These are phyloP conservation scores for Conops quadrifasciatus DNA, from an alignment of 2,888 invertebrate species.

Conservation along the genomic window DNA sequence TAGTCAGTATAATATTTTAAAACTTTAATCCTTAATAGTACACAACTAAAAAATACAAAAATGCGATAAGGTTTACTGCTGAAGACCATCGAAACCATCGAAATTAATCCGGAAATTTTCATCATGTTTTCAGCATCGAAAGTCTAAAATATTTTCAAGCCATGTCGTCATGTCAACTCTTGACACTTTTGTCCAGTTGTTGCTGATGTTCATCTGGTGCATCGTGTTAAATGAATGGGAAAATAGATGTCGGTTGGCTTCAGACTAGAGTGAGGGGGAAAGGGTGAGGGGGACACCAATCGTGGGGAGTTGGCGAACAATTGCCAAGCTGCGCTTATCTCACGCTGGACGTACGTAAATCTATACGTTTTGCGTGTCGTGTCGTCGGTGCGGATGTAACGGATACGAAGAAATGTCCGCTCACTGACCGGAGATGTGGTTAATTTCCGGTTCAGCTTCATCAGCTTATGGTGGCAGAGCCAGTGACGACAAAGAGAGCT, in stretches of 20 bases:
- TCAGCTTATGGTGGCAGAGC: too few relatives aligned
- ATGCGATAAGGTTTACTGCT: too few relatives aligned
- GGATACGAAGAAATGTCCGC: slow-evolving; percentile 61
- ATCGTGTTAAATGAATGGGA: slow-evolving; percentile 20
- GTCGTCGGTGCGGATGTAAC: slow-evolving; percentile 42
- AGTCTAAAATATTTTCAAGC: too few relatives aligned
- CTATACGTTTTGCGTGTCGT: slow-evolving; percentile 39
- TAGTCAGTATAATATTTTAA: too few relatives aligned
- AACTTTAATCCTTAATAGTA: too few relatives aligned
- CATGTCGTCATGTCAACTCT: background rate
- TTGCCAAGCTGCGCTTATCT: slow-evolving; percentile 44
- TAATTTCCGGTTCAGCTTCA: slow-evolving; percentile 55
- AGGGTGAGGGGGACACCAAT: too few relatives aligned
- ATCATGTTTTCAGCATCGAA: too few relatives aligned
- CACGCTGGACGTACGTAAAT: slow-evolving; percentile 43
- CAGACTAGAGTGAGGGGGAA: too few relatives aligned
- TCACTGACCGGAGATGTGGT: slow-evolving; percentile 64
- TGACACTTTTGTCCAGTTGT: background rate
- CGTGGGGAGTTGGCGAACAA: background rate
- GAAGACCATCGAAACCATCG: too few relatives aligned
- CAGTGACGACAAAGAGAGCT: too few relatives aligned
- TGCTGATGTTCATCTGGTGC: background rate
- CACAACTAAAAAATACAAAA: too few relatives aligned
- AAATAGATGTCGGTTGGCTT: slow-evolving; percentile 7
- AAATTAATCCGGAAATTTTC: too few relatives aligned